Evolutionary conservation across 2,797 vertebrate genomes (phyloP), one percentile per base, ranked within the genome.

Genomic region (Cryptoprocta ferox): DNA sequence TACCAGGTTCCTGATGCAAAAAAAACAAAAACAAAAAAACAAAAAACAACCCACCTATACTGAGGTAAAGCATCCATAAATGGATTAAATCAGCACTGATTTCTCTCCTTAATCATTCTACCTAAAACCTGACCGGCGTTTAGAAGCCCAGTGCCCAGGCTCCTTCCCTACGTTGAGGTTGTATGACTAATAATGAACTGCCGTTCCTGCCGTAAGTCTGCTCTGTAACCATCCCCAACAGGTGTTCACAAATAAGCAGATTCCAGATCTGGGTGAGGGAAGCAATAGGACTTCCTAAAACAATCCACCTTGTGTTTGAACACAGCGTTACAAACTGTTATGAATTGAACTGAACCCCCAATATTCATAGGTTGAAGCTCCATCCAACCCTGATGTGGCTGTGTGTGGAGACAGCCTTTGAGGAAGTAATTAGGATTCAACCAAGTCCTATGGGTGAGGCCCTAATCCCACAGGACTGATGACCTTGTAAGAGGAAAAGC

Each of bases 301-400:
- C 39, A 65, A 88, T 70, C 85, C 79, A 81, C 75, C 80, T 59
- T 21, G 24, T 66, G 88, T 85, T 73, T 89, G 83, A 93, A 66
- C 76, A 71, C 30, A 93, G 37, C 70, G 71, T 66, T 53, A 81
- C n/a, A 63, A 14, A 56, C 42, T 66, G 48, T 35, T 32, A 37
- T 28, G 18, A 59, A 84, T 19, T 21, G 76, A 80, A 65, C 2
- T 81, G 50, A 9, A 30, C 21, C 37, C 39, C 48, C 18, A 4
- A 2, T 14, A n/a, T 39, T 89, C 42, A 18, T 0, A 21, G 7
- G 6, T 3, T 50, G 12, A 75, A 59, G 63, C 35, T 59, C 63
- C 68, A 63, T 50, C 63, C 68, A 63, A 28, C 30, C 45, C 32
- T 71, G 32, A 45, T 19, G 48, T 30, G 30, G 35, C 16, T 35